A percentile compares a stretch with the other conserved stretches of the same genome.
These are phyloP conservation scores for Anoncus sp. DNA, from an alignment of 2,888 invertebrate species.

Conservation along the genomic window DNA sequence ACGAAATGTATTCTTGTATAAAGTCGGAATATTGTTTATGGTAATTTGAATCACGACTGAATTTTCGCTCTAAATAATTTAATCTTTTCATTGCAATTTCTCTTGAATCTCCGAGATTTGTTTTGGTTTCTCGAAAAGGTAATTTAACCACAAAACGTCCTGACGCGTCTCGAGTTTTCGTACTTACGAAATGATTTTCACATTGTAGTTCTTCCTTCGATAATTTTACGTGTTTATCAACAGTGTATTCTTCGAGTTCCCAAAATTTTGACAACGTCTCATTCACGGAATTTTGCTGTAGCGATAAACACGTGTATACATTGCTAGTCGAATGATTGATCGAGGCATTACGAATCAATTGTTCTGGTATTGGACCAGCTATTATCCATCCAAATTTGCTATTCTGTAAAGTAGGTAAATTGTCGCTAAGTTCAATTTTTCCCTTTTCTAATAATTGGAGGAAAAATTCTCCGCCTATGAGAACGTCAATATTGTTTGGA, in stretches of 20 bases:
- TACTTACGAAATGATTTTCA: conserved; percentile 25
- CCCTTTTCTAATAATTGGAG: neutral
- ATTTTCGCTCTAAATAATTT: conserved; percentile 39
- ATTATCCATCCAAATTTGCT: neutral
- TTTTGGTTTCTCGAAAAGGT: conserved; percentile 3
- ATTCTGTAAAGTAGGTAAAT: neutral
- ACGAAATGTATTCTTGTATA: conserved; percentile 45
- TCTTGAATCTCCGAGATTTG: conserved; percentile 8
- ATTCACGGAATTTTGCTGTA: too few relatives aligned
- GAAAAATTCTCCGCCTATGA: neutral
- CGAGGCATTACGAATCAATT: neutral
- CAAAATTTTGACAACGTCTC: conserved; percentile 16
- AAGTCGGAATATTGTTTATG: too few relatives aligned
- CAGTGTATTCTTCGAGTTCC: conserved; percentile 8
- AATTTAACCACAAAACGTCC: conserved; percentile 20
- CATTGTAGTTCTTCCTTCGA: conserved; percentile 6
- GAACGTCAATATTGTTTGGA: neutral
- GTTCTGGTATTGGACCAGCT: neutral
- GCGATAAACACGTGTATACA: too few relatives aligned
- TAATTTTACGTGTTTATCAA: neutral
- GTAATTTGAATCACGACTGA: too few relatives aligned
- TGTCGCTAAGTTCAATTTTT: neutral
- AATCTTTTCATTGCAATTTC: conserved; percentile 5
- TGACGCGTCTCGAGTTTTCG: neutral
- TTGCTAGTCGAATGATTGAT: too few relatives aligned